Percentiles rank a stretch among this genome's conserved stretches.
phyloP scores from a whole-genome alignment of 1,140 invertebrate species.

The Dreissena polymorpha region DNA sequence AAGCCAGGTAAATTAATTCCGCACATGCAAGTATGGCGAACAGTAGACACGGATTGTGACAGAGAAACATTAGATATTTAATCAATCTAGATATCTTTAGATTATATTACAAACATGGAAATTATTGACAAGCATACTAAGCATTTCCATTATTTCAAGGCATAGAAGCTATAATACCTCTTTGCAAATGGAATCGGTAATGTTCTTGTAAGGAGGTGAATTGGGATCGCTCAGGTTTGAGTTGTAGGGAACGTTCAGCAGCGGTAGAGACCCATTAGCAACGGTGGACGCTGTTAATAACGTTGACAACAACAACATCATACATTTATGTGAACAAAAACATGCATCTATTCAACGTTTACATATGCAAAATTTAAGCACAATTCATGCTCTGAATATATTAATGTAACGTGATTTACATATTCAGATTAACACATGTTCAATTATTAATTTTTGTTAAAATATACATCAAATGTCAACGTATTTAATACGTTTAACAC shows the following conservation, averaged over 20 bases:
- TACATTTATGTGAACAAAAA: not conserved
- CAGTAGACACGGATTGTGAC: too few species aligned
- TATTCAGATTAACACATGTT: not conserved
- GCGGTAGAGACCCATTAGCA: slow-evolving; percentile 35
- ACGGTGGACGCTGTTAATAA: slow-evolving; percentile 12
- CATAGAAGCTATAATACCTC: slow-evolving; percentile 2
- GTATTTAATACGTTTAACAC: too few species aligned
- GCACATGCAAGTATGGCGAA: too few species aligned
- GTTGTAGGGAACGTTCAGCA: slow-evolving; percentile 27
- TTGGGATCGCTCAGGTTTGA: not conserved
- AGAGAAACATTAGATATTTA: too few species aligned
- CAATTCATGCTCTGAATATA: not conserved
- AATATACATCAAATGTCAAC: not conserved
- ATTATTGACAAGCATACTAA: too few species aligned
- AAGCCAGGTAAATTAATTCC: too few species aligned
- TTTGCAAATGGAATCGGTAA: not conserved
- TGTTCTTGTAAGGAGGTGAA: slow-evolving; percentile 13
- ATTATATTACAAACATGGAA: too few species aligned
- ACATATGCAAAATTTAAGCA: not conserved
- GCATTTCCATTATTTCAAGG: too few species aligned
- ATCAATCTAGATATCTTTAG: too few species aligned
- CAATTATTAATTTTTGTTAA: not conserved
- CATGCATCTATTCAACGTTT: not conserved
- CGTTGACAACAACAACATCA: not conserved
- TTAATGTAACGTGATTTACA: not conserved